Evolutionary conservation across 2,888 invertebrate species (phyloP), one percentile per base, ranked within the genome.

Genomic region (Agonopterix heracliana): DNA sequence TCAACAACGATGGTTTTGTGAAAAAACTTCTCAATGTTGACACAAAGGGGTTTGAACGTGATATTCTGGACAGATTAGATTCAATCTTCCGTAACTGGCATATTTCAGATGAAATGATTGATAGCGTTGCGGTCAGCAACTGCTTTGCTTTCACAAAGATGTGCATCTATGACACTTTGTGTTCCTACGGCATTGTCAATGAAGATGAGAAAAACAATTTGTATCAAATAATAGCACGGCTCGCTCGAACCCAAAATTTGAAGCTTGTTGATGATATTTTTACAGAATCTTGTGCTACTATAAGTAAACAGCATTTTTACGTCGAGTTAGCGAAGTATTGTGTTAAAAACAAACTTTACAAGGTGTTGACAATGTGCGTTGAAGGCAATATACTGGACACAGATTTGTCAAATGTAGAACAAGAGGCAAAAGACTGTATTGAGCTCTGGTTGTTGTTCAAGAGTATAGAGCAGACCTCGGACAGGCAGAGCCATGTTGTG

Each of bases 101-200:
- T 9, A 91, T 93, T 45, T 89, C 86, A 0, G 69, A 86, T 44
- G 81, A 90, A 52, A 92, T 93, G 92, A 81, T 93, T 46, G 81
- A 89, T 51, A 74, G 61, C 48, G 74, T 92, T 48, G 72, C 82
- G 3, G 71, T 74, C 13, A 84, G 86, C 49, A 74, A 81, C 53
- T 90, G 90, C 56, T 88, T 86, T 61, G 69, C 75, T 47, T 84
- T 89, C 49, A 85, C 90, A 1, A 88, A 89, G 69, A 81, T 92
- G 68, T 81, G 89, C 54, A 81, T 92, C 55, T 89, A 92, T 54
- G 91, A 92, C 64, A 90, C 91, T 49, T 71, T 93, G 3, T 84
- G 89, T 51, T 89, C 90, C 47, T 92, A 91, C 60, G 94, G 94
- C 0, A 86, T 93, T 60, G 92, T 94, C 48, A 89, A 90, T 52